Base-by-base conservation (phyloP, 2,888 invertebrate species). In the Strigamia maritima region DNA sequence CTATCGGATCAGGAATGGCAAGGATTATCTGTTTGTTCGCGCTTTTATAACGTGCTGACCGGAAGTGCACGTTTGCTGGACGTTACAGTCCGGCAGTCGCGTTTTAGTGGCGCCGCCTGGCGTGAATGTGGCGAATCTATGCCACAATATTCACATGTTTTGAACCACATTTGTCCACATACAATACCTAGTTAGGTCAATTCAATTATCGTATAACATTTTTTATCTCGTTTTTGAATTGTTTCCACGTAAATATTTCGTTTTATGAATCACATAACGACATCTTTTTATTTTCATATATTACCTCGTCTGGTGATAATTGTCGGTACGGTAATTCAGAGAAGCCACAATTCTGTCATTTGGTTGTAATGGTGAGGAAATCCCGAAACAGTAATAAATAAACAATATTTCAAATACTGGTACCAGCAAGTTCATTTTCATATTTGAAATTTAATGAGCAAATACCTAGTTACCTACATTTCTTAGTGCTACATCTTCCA, bases 131-230 rank as follows among this genome's bases (percentile, higher is more conserved):
- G n/a, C n/a, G n/a, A n/a, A n/a, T n/a, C n/a, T n/a, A n/a, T n/a
- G n/a, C n/a, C n/a, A n/a, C n/a, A 60, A 87, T 88, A 77, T 87
- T 87, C n/a, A 90, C 86, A 83, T 89, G 88, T 84, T 90, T 90
- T 24, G 87, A 86, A 14, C 89, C 87, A 85, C 91, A 91, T 38
- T 85, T 85, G 79, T 88, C 87, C 28, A 90, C 86, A 84, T 90
- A 91, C 1, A 82, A 81, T 76, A 84, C 84, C 89, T 90, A 86
- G 80, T 86, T 86, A 74, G 74, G 26, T 75, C 4, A 26, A 75
- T 26, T n/a, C 24, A 28, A 28, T 26, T 10, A 75, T 10, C 8
- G n/a, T 19, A 19, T n/a, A 10, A n/a, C n/a, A n/a, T n/a, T n/a
- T n/a, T n/a, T n/a, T n/a, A 26, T 75, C 22, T 31, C 26, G 16